Evolutionary conservation across 2,888 invertebrate genomes (phyloP), one percentile per base, ranked within the genome.

Genomic region (Sphecodes monilicornis): DNA sequence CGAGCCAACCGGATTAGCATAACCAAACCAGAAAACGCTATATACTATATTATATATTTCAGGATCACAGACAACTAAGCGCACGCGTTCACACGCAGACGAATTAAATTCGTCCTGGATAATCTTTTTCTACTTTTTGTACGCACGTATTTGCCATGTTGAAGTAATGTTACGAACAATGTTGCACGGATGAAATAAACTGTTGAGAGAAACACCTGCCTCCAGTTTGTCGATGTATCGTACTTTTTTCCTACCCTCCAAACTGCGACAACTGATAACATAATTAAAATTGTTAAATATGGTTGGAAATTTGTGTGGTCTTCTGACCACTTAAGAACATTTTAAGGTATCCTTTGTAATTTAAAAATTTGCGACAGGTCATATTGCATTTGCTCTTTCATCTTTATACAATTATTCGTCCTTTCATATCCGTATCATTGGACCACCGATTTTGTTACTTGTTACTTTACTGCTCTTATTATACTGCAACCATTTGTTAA

Each of bases 71-170:
- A 78, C 22, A 39, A 68, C 22, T 22, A 39, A 84, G 73, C 84
- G 86, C 85, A 85, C 86, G 77, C 64, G 77, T 66, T 60, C 73
- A 80, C 74, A 74, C 39, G 60, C 69, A 76, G 80, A 77, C 82
- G 80, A 73, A 84, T 86, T 70, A 22, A 78, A 84, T 84, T 82
- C 79, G 78, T 80, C 71, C 79, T 36, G 76, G 76, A 84, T 88
- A 80, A 90, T 86, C 86, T 82, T 88, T 88, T 87, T 90, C 87
- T 88, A 91, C 87, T 84, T 91, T 89, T 86, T 91, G 84, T 90
- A 89, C 88, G 84, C 90, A 90, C 86, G 54, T 83, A 84, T 89
- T 78, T 89, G 79, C 46, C 77, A 81, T 79, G 79, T 83, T 86
- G 70, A 75, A 64, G 66, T 66, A 70, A 79, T 81, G 82, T 85